Conservation (phyloP, 2,113 vertebrate genomes). For the Pteronura brasiliensis region DNA sequence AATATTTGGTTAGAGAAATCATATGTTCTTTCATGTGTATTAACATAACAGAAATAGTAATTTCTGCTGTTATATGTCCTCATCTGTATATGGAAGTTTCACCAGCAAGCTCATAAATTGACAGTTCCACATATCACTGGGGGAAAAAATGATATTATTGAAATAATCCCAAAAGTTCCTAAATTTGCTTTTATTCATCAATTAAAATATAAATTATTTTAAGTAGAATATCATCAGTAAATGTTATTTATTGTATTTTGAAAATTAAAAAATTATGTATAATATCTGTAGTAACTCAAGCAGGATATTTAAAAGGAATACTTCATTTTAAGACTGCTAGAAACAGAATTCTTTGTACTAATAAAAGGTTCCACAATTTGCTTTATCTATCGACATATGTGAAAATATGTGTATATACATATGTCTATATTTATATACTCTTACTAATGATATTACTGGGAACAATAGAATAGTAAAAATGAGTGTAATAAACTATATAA, state of each 20-base stretch:
- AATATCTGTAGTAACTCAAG: neutral
- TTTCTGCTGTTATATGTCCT: neutral
- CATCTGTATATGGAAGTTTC: neutral
- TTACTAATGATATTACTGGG: neutral
- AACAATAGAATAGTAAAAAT: neutral
- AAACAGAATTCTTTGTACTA: neutral
- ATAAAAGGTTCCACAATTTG: neutral
- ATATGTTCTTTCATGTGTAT: neutral
- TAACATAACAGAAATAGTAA: neutral
- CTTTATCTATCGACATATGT: neutral
- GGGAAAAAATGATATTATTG: neutral
- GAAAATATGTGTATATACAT: neutral
- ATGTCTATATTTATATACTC: neutral
- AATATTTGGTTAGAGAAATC: neutral
- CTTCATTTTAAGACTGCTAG: neutral
- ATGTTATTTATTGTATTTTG: neutral
- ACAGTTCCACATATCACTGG: neutral
- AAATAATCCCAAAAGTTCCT: neutral
- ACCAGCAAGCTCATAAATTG: neutral
- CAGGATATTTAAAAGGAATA: neutral
- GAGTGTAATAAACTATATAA: neutral
- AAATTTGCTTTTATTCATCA: neutral
- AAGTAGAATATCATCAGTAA: neutral
- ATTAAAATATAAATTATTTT: neutral
- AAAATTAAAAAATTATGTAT: neutral